These are phyloP conservation scores for Rhinolophus ferrumequinum DNA, from an alignment of 2,113 vertebrate species.

Conservation along the genomic window DNA sequence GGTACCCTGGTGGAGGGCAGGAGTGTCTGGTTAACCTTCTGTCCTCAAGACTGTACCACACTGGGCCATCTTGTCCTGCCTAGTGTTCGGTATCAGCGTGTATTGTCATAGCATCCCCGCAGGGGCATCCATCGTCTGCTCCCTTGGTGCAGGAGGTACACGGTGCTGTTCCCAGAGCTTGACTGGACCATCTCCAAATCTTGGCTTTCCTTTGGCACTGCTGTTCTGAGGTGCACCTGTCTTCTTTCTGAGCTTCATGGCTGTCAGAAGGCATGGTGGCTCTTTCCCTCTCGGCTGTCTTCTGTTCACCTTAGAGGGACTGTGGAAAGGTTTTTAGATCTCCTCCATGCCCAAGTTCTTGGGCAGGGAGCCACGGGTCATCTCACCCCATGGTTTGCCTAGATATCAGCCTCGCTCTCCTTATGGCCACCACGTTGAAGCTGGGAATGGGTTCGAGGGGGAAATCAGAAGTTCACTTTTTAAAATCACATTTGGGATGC, in stretches of 20 bases:
- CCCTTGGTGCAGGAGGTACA: neutral
- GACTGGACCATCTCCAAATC: neutral
- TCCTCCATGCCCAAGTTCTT: neutral
- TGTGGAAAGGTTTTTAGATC: neutral
- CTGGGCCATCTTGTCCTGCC: neutral
- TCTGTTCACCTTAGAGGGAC: neutral
- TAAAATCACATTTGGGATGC: neutral
- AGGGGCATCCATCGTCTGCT: neutral
- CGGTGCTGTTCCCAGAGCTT: too few species aligned
- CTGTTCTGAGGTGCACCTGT: neutral
- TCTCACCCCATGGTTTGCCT: neutral
- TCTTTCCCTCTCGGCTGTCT: neutral
- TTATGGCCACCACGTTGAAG: neutral
- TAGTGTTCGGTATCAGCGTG: neutral
- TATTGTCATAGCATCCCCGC: neutral
- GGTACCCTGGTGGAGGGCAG: too few species aligned
- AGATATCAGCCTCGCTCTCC: neutral
- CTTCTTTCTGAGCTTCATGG: neutral
- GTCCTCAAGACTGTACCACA: neutral
- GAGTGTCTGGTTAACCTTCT: neutral
- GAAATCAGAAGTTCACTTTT: neutral
- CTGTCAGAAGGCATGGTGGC: neutral
- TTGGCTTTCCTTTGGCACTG: accelerated
- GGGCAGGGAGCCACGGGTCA: neutral
- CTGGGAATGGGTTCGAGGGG: neutral